A percentile compares a stretch with the other conserved stretches of the same genome.
These are phyloP conservation scores for Diploptera punctata DNA, from an alignment of 2,888 invertebrate species.

Conservation along the genomic window DNA sequence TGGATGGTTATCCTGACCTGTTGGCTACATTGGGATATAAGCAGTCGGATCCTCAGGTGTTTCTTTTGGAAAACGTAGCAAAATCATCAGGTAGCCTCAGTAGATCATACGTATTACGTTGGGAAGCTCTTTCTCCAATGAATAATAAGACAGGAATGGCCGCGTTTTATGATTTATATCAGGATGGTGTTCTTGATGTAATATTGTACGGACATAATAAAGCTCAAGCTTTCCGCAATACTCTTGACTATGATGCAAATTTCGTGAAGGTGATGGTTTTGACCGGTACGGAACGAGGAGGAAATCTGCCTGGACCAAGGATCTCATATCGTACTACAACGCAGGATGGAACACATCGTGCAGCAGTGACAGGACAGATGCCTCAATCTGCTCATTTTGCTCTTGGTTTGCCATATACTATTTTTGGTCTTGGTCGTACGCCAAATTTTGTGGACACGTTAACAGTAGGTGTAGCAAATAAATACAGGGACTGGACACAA, in stretches of 20 bases:
- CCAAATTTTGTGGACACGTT: constrained; percentile 96
- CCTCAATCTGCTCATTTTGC: constrained; percentile 92
- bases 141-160: constrained; percentile 80
- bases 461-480: constrained; percentile 68
- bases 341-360: constrained; percentile 82
- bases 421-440: constrained; percentile 96
- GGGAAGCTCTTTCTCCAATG: constrained; percentile 75
- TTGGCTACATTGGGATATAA: constrained; percentile 69
- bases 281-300: constrained; percentile 70
- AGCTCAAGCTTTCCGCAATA: constrained; percentile 84
- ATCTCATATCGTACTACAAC: constrained; percentile 87
- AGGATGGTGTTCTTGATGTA: constrained; percentile 93
- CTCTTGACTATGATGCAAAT: constrained; percentile 91
- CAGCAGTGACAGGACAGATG: constrained; percentile 85
- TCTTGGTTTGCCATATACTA: constrained; percentile 92
- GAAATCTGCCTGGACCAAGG: constrained; percentile 80
- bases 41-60: constrained; percentile 63
- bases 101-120: constrained; percentile 78
- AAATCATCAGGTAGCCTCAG: constrained; percentile 67
- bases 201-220: constrained; percentile 73
- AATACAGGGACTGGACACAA: constrained; percentile 81
- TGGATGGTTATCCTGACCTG: constrained; percentile 95
- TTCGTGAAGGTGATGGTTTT: constrained; percentile 95
- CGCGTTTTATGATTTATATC: constrained; percentile 92
- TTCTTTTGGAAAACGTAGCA: constrained; percentile 79